A percentile compares a stretch with the other conserved stretches of the same genome.
phyloP scores from a whole-genome alignment of 2,113 vertebrate genomes.

The Conger conger region DNA sequence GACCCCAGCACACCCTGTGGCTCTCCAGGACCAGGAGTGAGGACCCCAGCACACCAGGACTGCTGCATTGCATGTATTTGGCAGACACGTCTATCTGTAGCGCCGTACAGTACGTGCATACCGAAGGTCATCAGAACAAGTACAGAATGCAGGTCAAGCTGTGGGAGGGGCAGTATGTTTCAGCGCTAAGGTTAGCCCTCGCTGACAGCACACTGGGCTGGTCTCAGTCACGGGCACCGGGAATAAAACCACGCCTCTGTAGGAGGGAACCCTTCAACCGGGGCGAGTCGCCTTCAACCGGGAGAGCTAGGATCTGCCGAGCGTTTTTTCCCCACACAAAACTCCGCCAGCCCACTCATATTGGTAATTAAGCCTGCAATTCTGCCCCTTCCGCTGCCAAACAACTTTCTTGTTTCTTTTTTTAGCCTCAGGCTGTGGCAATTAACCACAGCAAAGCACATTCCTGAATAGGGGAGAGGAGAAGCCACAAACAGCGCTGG shows the following conservation, averaged over 20 bases:
- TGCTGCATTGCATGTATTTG: no score
- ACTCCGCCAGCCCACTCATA: background rate
- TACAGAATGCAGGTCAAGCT: no score
- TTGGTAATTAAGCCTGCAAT: background rate
- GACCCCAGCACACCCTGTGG: no score
- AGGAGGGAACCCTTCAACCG: background rate
- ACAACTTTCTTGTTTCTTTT: background rate
- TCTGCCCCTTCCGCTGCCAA: background rate
- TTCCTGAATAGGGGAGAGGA: background rate
- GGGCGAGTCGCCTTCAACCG: background rate
- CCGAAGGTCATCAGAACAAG: no score
- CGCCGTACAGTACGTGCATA: no score
- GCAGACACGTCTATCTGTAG: no score
- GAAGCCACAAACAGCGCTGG: background rate
- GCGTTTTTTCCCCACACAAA: background rate
- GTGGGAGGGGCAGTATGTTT: no score
- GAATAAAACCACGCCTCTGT: constrained; percentile 8
- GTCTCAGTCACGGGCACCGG: constrained; percentile 2
- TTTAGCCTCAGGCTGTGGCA: background rate
- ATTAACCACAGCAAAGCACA: background rate
- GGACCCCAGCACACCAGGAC: no score
- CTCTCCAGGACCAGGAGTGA: no score
- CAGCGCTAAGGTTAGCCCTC: background rate
- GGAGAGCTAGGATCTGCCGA: background rate
- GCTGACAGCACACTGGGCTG: background rate